Percentiles rank a stretch among this genome's conserved stretches.
phyloP scores from a whole-genome alignment of 1,140 invertebrate genomes.

The Branchinecta lynchi region DNA sequence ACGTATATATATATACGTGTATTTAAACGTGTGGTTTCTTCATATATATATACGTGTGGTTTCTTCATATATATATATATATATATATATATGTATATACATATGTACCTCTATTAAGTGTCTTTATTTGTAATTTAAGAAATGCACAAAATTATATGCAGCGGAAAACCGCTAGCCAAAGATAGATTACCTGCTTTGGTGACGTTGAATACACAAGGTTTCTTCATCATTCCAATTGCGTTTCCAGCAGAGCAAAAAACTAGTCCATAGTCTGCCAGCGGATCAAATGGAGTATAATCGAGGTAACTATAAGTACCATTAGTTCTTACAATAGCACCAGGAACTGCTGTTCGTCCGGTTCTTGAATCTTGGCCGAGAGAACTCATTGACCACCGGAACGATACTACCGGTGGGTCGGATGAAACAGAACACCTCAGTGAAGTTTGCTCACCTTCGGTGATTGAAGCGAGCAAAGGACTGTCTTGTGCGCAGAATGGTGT shows the following conservation, averaged over 20 bases:
- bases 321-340: neutral
- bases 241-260: neutral
- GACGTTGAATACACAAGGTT: neutral
- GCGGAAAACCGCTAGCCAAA: too few relatives aligned
- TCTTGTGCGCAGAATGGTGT: neutral
- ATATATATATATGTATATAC: conserved; percentile 10
- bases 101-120: too few relatives aligned
- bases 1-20: conserved; percentile 10
- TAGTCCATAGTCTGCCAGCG: neutral
- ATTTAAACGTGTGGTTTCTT: too few relatives aligned
- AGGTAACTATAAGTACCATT: neutral
- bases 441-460: neutral
- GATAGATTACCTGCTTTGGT: neutral
- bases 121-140: too few relatives aligned
- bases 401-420: neutral
- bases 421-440: neutral
- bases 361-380: neutral
- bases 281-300: neutral
- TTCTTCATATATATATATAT: conserved; percentile 10
- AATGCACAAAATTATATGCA: too few relatives aligned
- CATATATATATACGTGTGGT: conserved; percentile 10
- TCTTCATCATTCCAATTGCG: neutral
- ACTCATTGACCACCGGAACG: neutral
- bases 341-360: neutral
- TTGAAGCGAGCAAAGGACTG: neutral